Evolutionary conservation across 1,140 invertebrate genomes (phyloP).

Genomic region (Drosophila chauvacae): DNA sequence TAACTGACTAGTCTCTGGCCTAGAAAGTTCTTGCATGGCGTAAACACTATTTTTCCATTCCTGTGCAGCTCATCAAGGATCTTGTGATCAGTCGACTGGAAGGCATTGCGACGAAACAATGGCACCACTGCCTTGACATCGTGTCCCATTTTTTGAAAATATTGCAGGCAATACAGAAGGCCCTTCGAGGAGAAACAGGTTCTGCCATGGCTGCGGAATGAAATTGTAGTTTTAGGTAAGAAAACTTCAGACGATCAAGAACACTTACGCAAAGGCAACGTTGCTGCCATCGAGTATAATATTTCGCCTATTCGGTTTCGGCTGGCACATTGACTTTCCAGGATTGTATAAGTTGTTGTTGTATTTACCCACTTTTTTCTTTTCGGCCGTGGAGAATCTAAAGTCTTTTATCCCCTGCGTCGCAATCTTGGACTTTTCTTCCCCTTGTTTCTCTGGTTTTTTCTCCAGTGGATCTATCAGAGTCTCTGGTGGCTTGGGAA

Average conservation of each 20-base stretch:
- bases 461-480: too few species aligned
- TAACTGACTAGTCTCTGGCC: constrained; percentile 92
- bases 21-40: constrained; percentile 92
- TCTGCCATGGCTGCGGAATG: constrained; percentile 53
- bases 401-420: neutral
- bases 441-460: neutral
- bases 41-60: constrained; percentile 91
- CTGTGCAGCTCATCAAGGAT: constrained; percentile 90
- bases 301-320: constrained; percentile 85
- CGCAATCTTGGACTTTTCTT: neutral
- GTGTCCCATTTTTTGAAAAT: constrained; percentile 92
- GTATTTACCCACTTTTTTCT: constrained; percentile 50
- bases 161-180: constrained; percentile 92
- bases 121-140: constrained; percentile 95
- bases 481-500: neutral
- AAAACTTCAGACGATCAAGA: neutral
- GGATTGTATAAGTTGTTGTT: constrained; percentile 77
- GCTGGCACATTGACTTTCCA: neutral
- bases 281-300: constrained; percentile 97
- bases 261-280: constrained; percentile 94
- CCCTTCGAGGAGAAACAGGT: constrained; percentile 91
- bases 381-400: constrained; percentile 53
- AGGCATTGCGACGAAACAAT: constrained; percentile 80
- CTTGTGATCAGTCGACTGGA: constrained; percentile 87
- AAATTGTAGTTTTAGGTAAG: neutral